A percentile compares a stretch with the other conserved stretches of the same genome.
Conservation (phyloP, 2,113 vertebrate genomes). For the Mesitornis unicolor region DNA sequence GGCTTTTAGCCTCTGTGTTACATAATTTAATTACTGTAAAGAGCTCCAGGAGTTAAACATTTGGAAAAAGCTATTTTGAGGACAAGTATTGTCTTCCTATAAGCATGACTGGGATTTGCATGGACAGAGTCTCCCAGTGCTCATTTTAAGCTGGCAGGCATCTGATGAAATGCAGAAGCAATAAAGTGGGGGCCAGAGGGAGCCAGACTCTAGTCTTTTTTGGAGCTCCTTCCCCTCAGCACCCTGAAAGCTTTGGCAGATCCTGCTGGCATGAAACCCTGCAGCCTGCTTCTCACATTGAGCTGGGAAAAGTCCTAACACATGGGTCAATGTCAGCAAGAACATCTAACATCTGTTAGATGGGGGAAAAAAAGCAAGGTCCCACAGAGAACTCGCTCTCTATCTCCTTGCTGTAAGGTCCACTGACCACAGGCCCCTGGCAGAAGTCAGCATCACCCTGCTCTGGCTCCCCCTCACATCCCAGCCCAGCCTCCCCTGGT, state of each 20-base stretch:
- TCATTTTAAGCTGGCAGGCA: not conserved
- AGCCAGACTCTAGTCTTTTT: not conserved
- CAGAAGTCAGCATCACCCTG: not conserved
- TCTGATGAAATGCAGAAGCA: not conserved
- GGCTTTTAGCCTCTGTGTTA: not conserved
- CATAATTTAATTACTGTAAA: not conserved
- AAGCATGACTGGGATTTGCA: not conserved
- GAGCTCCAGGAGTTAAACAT: not conserved
- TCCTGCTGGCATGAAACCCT: not conserved
- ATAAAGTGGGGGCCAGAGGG: not conserved
- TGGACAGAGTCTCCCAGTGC: not conserved
- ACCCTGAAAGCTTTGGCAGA: not conserved
- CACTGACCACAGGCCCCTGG: not conserved
- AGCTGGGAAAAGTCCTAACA: not conserved
- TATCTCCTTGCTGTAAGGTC: not conserved
- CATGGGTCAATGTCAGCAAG: not conserved
- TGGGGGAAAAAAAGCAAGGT: not conserved
- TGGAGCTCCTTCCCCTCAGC: not conserved
- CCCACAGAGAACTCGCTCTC: not conserved
- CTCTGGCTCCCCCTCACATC: not conserved
- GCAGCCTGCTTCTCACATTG: not conserved
- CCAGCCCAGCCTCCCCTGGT: not conserved
- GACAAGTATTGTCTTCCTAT: not conserved
- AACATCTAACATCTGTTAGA: not conserved
- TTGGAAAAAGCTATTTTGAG: not conserved